Evolutionary conservation across 2,113 vertebrate species (phyloP), one percentile per base, ranked within the genome.

Genomic region (Haliaeetus leucogaster): DNA sequence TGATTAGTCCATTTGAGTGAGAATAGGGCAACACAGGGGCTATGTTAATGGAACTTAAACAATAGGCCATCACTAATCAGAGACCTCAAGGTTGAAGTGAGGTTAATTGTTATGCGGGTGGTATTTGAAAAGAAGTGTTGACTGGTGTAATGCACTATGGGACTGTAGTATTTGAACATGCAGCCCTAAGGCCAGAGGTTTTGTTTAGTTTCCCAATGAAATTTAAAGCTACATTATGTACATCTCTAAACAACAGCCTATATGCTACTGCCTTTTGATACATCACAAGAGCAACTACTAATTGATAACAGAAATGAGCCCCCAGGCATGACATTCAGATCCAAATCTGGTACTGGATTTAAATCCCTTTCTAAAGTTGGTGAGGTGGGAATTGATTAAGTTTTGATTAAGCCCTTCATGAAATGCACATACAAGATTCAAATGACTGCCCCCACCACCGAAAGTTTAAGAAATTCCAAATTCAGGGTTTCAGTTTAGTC

Each of bases 51-150:
- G 97, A 97, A 97, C 97, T 95, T 97, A 99, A 99, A 99, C 98
- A 99, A 99, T 98, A 98, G 98, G 98, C 98, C 98, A 98, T 99
- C 98, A 99, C 99, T 99, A 99, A 99, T 99, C 98, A 99, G 98
- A 98, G 98, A 99, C 98, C 98, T 99, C 98, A 99, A 98, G 99
- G 98, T 99, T 99, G 98, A 98, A 98, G 98, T 98, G 98, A 99
- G 99, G 98, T 99, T 99, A 99, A 99, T 99, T 99, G 98, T 99
- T 98, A 99, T 99, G 98, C 98, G 98, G 98, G 98, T 99, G 98
- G 98, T 98, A 98, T 98, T 97, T 98, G 96, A 98, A 98, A 98
- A 99, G 98, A 98, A 98, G 98, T 96, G 98, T 98, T 97, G 98
- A 99, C 98, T 99, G 98, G 98, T 99, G 99, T 99, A 98, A 98